Evolutionary conservation across 2,113 vertebrate genomes (phyloP).

Genomic region (Suricata suricatta): DNA sequence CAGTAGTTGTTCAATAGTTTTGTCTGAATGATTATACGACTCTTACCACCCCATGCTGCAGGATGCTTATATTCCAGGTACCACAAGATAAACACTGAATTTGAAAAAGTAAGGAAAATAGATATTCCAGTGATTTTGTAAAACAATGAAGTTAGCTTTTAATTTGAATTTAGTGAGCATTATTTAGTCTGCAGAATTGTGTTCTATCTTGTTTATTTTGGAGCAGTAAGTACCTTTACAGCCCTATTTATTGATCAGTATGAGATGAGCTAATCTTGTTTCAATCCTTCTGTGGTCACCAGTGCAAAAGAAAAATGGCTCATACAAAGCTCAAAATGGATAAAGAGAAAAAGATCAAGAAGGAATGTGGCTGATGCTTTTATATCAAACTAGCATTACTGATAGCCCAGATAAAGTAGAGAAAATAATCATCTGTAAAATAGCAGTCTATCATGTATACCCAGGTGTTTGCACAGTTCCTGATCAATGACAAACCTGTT

Average conservation of each 20-base stretch:
- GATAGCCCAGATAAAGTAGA: not conserved
- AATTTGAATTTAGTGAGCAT: constrained; percentile 25
- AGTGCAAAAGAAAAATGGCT: constrained; percentile 7
- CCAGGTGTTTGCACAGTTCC: not conserved
- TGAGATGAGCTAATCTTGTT: constrained; percentile 43
- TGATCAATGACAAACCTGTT: not conserved
- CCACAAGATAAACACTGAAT: not conserved
- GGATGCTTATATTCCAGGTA: not conserved
- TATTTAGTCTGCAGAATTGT: not conserved
- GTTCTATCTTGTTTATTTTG: not conserved
- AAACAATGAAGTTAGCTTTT: constrained; percentile 22
- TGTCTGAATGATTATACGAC: not conserved
- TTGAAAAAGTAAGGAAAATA: constrained; percentile 31
- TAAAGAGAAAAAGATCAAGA: constrained; percentile 27
- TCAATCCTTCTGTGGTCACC: constrained; percentile 45
- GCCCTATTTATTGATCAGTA: not conserved
- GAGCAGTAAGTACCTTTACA: not conserved
- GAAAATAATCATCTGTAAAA: not conserved
- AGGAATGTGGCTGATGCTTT: not conserved
- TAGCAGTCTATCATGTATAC: not conserved
- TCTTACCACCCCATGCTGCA: not conserved
- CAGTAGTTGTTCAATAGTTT: not conserved
- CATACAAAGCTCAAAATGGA: not conserved
- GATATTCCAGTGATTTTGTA: constrained; percentile 24
- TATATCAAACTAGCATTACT: not conserved